These are phyloP conservation scores for Acomys russatus DNA, from an alignment of 2,797 vertebrate species.

Conservation along the genomic window DNA sequence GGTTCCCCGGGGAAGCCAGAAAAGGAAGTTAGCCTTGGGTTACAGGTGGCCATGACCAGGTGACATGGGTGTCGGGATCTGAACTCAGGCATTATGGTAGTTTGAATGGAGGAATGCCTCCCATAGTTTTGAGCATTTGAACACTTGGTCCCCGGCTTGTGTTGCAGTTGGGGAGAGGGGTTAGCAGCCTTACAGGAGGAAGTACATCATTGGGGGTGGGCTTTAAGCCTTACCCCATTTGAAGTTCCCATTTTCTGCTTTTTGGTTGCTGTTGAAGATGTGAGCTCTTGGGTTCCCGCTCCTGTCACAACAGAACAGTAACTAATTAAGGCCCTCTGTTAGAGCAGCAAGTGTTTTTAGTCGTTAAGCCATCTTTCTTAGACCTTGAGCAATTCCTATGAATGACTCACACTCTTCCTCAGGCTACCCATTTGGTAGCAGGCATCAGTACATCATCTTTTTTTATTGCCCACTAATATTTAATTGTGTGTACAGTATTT, in stretches of 20 bases:
- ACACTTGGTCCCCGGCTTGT: neutral
- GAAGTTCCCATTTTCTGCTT: neutral
- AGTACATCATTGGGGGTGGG: neutral
- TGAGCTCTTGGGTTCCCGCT: neutral
- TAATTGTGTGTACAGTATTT: neutral
- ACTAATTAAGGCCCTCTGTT: neutral
- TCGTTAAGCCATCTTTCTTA: neutral
- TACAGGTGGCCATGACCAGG: neutral
- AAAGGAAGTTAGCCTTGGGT: neutral
- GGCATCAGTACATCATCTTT: neutral
- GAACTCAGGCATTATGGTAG: neutral
- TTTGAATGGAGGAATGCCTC: neutral
- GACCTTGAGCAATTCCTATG: neutral
- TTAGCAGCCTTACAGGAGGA: neutral
- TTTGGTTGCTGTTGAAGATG: no score
- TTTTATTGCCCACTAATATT: neutral
- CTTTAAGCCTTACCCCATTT: neutral
- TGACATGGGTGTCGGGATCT: neutral
- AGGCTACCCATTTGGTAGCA: neutral
- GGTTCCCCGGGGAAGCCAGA: neutral
- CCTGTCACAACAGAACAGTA: neutral
- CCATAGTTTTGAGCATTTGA: neutral
- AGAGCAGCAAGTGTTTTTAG: neutral
- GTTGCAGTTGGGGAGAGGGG: no score
- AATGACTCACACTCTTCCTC: neutral